Evolutionary conservation across 2,113 vertebrate genomes (phyloP), one percentile per base, ranked within the genome.

Genomic region (Pygoscelis adeliae): DNA sequence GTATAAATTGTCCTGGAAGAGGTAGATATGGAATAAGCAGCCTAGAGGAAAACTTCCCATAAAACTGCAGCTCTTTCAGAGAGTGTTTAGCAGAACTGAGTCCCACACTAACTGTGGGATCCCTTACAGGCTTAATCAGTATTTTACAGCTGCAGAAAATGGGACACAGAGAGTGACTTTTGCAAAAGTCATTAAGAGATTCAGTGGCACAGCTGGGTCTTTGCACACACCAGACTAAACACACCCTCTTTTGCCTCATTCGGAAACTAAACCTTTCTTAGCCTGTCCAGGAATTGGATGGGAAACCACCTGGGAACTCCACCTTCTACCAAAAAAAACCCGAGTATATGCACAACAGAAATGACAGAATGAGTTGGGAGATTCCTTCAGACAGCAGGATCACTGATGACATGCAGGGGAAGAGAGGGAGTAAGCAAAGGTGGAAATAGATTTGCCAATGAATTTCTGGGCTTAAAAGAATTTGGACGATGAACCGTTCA

Each of bases 401-500:
- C 74, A 47, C 16, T 3, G 15, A 22, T 34, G 38, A 67, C 47
- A 38, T 4, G 15, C 46, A 71, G 32, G 49, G 36, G 15, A 81
- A 86, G 29, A 58, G 5, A 74, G 23, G 46, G 21, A 53, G 11
- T 32, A 65, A 55, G 56, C 25, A 85, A 63, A 88, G 23, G 22
- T 61, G 53, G 21, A 76, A 91, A 87, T 3, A 66, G 36, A 90
- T 42, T 36, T 77, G 22, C 21, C 47, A 67, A 7, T 6, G 3
- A 63, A 81, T 55, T 58, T 67, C 74, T 76, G 27, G 11, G 40
- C 34, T 79, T 83, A 36, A 88, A 90, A 67, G 11, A 59, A 52
- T 40, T 63, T 56, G 23, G 36, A 27, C 0, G 0, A 72, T 21
- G 17, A 87, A 58, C 2, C 5, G 81, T 58, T 38, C 22, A 9